phyloP scores from a whole-genome alignment of 2,113 vertebrate genomes.

The Cochlearius cochlearius region DNA sequence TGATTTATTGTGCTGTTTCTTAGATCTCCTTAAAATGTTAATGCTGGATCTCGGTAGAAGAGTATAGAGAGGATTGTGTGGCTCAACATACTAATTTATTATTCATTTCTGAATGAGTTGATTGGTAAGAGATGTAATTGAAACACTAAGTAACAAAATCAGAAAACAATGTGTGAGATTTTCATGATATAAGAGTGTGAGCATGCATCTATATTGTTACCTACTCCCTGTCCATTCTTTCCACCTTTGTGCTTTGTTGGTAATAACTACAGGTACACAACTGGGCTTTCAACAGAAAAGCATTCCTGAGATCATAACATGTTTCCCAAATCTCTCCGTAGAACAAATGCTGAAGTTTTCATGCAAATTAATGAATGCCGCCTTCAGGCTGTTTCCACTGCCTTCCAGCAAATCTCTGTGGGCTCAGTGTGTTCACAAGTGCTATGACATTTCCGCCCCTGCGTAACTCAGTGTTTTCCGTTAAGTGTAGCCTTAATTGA shows the following conservation, averaged over 20 bases:
- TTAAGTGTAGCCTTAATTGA: background rate
- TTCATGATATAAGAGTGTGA: background rate
- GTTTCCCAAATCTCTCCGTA: background rate
- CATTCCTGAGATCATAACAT: background rate
- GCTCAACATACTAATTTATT: background rate
- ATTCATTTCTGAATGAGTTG: background rate
- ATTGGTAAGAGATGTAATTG: background rate
- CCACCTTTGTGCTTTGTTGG: background rate
- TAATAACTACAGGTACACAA: background rate
- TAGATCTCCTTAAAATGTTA: background rate
- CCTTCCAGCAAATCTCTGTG: background rate
- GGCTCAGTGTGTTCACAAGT: background rate
- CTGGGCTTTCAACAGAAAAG: background rate
- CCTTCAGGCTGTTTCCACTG: background rate
- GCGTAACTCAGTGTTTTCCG: background rate
- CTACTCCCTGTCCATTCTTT: background rate
- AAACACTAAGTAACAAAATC: background rate
- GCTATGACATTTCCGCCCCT: background rate
- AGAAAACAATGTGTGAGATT: background rate
- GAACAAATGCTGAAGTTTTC: background rate
- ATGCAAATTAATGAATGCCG: background rate
- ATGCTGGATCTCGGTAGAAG: background rate
- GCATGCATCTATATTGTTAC: background rate
- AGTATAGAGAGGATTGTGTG: background rate
- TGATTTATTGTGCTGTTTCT: background rate